phyloP scores from a whole-genome alignment of 2,888 invertebrate species.

The Eupeodes latifasciatus region DNA sequence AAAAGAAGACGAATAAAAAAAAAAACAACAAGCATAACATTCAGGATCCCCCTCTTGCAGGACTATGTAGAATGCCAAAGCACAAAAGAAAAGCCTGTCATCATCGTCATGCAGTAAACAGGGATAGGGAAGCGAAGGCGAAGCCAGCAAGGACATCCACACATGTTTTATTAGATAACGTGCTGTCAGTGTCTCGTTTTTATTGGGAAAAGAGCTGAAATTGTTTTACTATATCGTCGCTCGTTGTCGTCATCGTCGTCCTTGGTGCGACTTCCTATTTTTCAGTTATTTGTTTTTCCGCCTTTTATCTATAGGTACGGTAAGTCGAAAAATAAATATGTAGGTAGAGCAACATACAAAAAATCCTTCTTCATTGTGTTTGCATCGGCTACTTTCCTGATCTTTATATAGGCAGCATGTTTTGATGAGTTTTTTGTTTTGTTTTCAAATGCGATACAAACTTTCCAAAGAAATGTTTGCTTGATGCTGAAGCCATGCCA shows the following conservation, averaged over 20 bases:
- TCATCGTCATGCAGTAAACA: constrained; percentile 30
- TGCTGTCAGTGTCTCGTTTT: constrained; percentile 69
- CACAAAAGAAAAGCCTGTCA: constrained; percentile 71
- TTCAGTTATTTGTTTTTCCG: constrained; percentile 42
- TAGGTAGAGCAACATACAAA: constrained; percentile 3
- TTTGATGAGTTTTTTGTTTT: constrained; percentile 30
- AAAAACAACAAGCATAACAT: constrained; percentile 16
- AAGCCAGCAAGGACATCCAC: constrained; percentile 61
- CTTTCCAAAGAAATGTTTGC: constrained; percentile 68
- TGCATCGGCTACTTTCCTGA: constrained; percentile 58
- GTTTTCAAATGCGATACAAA: constrained; percentile 38
- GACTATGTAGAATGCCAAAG: constrained; percentile 35
- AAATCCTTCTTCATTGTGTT: constrained; percentile 46
- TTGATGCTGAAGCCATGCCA: constrained; percentile 13
- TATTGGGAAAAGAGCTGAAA: constrained; percentile 52
- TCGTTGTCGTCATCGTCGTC: constrained; percentile 35
- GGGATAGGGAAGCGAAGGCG: neutral
- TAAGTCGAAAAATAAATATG: constrained; percentile 23
- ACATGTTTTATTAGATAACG: constrained; percentile 75
- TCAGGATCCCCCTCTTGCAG: constrained; percentile 5
- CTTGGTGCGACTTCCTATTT: constrained; percentile 67
- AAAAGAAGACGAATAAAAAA: constrained; percentile 24
- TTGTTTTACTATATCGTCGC: constrained; percentile 54
- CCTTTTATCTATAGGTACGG: constrained; percentile 24
- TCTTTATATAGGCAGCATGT: constrained; percentile 64